These are phyloP conservation scores for Acleris laterana DNA, from an alignment of 2,888 invertebrate species.

Conservation along the genomic window DNA sequence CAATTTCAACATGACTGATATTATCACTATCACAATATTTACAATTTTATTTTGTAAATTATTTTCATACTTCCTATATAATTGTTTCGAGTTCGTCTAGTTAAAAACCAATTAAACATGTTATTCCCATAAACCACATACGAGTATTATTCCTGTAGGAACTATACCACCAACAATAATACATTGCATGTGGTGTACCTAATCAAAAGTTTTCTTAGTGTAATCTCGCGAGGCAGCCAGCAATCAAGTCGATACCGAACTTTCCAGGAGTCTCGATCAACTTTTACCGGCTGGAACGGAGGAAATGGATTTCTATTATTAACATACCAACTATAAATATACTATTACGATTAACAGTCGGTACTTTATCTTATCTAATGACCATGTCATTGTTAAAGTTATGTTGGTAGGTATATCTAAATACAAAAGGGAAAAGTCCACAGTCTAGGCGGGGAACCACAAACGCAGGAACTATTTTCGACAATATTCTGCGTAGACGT, in stretches of 20 bases:
- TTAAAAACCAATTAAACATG: too few species aligned
- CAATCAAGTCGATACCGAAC: constrained; percentile 21
- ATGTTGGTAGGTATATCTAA: not conserved
- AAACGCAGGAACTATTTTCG: too few species aligned
- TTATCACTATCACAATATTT: not conserved
- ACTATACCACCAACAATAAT: not conserved
- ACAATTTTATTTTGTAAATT: not conserved
- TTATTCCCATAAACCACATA: too few species aligned
- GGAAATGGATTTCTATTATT: constrained; percentile 31
- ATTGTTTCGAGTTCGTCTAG: not conserved
- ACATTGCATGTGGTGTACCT: constrained; percentile 1
- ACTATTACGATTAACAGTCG: not conserved
- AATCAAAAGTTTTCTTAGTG: constrained; percentile 35
- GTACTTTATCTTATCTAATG: constrained; percentile 8
- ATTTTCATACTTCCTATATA: not conserved
- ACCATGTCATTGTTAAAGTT: constrained; percentile 1
- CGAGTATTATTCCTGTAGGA: too few species aligned
- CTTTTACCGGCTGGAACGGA: constrained; percentile 18
- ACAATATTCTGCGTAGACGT: too few species aligned
- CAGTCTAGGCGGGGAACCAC: too few species aligned
- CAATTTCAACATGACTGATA: not conserved
- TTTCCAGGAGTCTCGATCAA: constrained; percentile 10
- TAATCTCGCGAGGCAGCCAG: constrained; percentile 15
- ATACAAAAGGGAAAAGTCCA: not conserved
- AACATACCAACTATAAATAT: constrained; percentile 9